phyloP scores from a whole-genome alignment of 2,888 invertebrate genomes.

The Ormia ochracea region DNA sequence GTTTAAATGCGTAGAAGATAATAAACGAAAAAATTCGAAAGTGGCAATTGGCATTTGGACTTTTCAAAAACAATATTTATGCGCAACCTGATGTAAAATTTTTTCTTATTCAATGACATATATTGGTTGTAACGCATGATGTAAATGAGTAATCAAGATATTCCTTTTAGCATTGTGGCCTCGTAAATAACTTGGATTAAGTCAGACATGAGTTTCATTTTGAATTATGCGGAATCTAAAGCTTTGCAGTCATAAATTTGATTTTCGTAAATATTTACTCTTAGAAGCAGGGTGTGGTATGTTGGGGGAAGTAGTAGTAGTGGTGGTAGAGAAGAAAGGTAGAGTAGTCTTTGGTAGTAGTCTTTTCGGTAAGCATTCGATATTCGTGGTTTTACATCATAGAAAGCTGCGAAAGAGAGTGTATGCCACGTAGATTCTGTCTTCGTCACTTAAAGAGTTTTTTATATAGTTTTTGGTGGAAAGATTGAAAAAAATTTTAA shows the following conservation, averaged over 20 bases:
- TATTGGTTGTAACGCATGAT: slow-evolving; percentile 3
- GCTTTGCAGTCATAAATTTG: neutral
- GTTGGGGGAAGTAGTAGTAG: no score
- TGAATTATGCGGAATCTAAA: neutral
- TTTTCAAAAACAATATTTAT: slow-evolving; percentile 25
- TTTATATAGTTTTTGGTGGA: no score
- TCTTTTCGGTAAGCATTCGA: no score
- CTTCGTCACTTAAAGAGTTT: no score
- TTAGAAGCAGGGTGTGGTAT: no score
- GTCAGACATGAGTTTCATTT: neutral
- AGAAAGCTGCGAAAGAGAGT: no score
- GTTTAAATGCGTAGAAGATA: neutral
- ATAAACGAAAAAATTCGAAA: slow-evolving; percentile 27
- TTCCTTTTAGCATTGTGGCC: neutral
- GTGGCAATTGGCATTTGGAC: slow-evolving; percentile 39
- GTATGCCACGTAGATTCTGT: no score
- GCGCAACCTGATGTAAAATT: slow-evolving; percentile 43
- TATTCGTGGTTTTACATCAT: no score
- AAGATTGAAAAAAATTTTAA: no score
- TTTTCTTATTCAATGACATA: slow-evolving; percentile 20
- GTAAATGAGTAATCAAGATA: neutral
- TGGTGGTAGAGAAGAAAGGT: no score
- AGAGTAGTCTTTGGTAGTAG: no score
- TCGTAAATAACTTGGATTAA: neutral
- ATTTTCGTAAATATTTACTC: no score